phyloP scores from a whole-genome alignment of 1,140 invertebrate genomes.

The Drosophila bifasciata region DNA sequence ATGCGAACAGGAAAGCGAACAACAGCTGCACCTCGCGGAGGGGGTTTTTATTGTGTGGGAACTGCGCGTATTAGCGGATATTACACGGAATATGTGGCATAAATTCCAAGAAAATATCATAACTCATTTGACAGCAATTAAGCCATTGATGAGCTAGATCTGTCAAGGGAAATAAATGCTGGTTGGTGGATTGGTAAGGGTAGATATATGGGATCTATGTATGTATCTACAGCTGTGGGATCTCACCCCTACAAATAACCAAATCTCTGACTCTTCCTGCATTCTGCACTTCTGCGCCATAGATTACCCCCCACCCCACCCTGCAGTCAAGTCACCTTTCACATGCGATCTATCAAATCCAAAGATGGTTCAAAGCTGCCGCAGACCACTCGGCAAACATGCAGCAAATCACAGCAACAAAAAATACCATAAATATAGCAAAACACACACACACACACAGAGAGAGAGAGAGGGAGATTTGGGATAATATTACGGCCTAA shows the following conservation, averaged over 20 bases:
- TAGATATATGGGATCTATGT: too few species aligned
- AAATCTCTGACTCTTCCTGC: slow-evolving; percentile 7
- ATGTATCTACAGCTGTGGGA: too few species aligned
- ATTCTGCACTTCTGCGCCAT: slow-evolving; percentile 35
- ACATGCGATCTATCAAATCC: slow-evolving; percentile 59
- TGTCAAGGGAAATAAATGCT: too few species aligned
- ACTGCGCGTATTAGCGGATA: slow-evolving; percentile 20
- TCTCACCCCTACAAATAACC: too few species aligned
- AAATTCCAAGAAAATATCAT: not conserved
- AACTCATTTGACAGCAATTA: not conserved
- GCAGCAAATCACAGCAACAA: slow-evolving; percentile 40
- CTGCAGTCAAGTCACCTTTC: slow-evolving; percentile 50
- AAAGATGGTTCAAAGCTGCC: slow-evolving; percentile 56
- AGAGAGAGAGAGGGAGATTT: slow-evolving; percentile 42
- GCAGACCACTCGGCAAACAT: slow-evolving; percentile 43
- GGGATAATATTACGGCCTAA: slow-evolving; percentile 43
- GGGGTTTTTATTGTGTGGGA: slow-evolving; percentile 19
- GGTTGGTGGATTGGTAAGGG: too few species aligned
- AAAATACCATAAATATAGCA: slow-evolving; percentile 53
- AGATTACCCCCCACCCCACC: slow-evolving; percentile 39
- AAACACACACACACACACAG: too few species aligned
- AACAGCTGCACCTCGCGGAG: slow-evolving; percentile 30
- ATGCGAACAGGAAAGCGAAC: slow-evolving; percentile 46
- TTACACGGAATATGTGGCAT: not conserved
- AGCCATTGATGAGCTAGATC: too few species aligned